Evolutionary conservation across 2,113 vertebrate species (phyloP).

Genomic region (Serinus canaria): DNA sequence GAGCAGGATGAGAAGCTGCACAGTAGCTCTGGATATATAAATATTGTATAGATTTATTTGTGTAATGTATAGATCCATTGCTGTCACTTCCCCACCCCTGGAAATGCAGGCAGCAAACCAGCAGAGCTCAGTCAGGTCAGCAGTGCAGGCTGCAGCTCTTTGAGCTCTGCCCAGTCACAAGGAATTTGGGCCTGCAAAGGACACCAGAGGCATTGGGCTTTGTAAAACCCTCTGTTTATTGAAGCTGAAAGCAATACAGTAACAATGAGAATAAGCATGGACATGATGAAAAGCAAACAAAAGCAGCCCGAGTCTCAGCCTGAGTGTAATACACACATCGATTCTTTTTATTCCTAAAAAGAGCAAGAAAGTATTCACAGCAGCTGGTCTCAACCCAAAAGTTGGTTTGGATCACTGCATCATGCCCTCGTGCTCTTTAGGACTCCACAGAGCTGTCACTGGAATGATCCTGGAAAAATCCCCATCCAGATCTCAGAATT

Average conservation of each 20-base stretch:
- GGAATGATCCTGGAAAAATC: conserved; percentile 21
- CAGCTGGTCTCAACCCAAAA: conserved; percentile 28
- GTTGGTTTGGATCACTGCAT: conserved; percentile 53
- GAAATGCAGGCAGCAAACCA: background rate
- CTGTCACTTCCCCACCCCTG: background rate
- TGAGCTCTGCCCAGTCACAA: conserved; percentile 9
- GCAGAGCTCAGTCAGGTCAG: conserved; percentile 1
- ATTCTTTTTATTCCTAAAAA: conserved; percentile 62
- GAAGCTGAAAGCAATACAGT: conserved; percentile 61
- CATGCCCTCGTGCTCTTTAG: background rate
- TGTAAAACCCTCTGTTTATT: conserved; percentile 42
- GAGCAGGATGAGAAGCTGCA: background rate
- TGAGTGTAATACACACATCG: conserved; percentile 12
- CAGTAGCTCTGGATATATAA: background rate
- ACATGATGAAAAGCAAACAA: conserved; percentile 49
- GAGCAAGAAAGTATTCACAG: conserved; percentile 44
- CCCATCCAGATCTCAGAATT: background rate
- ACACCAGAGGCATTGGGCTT: background rate
- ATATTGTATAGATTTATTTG: no score
- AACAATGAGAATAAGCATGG: conserved; percentile 56
- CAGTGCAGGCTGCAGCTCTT: background rate
- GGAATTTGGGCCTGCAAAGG: conserved; percentile 28
- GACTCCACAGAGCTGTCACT: background rate
- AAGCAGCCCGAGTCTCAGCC: conserved; percentile 20
- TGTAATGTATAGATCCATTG: background rate